These are phyloP conservation scores for Brachycybe producta DNA, from an alignment of 2,888 invertebrate species.

Conservation along the genomic window DNA sequence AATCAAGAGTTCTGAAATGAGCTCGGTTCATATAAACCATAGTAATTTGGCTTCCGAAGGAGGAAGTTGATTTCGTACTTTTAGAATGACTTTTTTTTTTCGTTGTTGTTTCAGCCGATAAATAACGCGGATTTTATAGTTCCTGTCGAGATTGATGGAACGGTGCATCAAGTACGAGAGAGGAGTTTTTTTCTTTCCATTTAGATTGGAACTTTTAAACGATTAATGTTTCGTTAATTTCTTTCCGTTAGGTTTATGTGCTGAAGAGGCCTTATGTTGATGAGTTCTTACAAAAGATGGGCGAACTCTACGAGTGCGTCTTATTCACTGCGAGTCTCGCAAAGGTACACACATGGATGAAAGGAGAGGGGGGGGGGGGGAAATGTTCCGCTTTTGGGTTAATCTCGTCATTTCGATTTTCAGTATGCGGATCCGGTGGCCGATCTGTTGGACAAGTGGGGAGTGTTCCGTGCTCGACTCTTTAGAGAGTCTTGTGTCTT, in stretches of 20 bases:
- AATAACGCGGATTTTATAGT: constrained; percentile 99
- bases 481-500: constrained; percentile 99
- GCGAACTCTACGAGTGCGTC: constrained; percentile 96
- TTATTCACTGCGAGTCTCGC: constrained; percentile 98
- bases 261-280: constrained; percentile 98
- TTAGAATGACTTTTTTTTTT: constrained; percentile 16
- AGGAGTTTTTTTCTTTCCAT: not conserved
- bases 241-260: constrained; percentile 54
- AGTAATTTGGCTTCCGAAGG: no score
- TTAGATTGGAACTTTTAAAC: not conserved
- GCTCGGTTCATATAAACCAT: no score
- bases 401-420: constrained; percentile 24
- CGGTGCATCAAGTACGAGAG: constrained; percentile 68
- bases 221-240: not conserved
- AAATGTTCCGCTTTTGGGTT: not conserved
- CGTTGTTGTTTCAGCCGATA: constrained; percentile 90
- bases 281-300: constrained; percentile 95
- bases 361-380: no score
- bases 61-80: not conserved
- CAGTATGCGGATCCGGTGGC: constrained; percentile 99
- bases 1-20: no score
- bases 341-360: constrained; percentile 46
- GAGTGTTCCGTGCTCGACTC: constrained; percentile 85
- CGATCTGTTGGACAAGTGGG: constrained; percentile 94
- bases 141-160: constrained; percentile 98